A percentile compares a stretch with the other conserved stretches of the same genome.
These are phyloP conservation scores for Rhinoraja longicauda DNA, from an alignment of 2,797 vertebrate genomes.

Conservation along the genomic window DNA sequence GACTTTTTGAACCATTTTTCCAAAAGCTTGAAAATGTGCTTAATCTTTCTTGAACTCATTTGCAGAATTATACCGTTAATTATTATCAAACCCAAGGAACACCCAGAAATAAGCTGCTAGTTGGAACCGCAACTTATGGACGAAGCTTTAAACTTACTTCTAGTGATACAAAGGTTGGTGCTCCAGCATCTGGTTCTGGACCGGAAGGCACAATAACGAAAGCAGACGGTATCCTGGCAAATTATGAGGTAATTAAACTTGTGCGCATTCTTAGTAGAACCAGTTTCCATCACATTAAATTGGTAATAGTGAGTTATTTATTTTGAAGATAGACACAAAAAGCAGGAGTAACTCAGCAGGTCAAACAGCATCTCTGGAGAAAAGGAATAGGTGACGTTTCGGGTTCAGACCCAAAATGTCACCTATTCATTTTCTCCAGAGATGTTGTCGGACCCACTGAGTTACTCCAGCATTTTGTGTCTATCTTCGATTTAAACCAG, in stretches of 20 bases:
- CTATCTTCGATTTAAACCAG: too few relatives aligned
- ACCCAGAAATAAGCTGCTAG: neutral
- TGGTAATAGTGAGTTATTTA: neutral
- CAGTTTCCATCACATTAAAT: neutral
- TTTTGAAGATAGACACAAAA: too few relatives aligned
- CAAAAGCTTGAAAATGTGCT: neutral
- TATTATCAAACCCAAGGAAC: neutral
- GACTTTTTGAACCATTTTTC: neutral
- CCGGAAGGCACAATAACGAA: neutral
- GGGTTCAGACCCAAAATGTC: too few relatives aligned
- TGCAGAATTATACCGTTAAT: neutral
- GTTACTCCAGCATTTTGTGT: too few relatives aligned
- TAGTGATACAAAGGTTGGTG: neutral
- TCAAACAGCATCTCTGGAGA: too few relatives aligned
- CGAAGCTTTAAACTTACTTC: neutral
- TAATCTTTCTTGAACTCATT: neutral
- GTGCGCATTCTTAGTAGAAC: neutral
- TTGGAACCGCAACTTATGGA: conserved; percentile 12
- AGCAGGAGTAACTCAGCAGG: too few relatives aligned
- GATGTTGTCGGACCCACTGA: too few relatives aligned
- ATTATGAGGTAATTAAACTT: conserved; percentile 14
- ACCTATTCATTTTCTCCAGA: too few relatives aligned
- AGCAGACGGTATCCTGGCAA: neutral
- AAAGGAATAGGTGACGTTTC: too few relatives aligned
- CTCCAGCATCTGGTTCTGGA: conserved; percentile 14